phyloP scores from a whole-genome alignment of 2,888 invertebrate species.

The Drosophila seclusa region DNA sequence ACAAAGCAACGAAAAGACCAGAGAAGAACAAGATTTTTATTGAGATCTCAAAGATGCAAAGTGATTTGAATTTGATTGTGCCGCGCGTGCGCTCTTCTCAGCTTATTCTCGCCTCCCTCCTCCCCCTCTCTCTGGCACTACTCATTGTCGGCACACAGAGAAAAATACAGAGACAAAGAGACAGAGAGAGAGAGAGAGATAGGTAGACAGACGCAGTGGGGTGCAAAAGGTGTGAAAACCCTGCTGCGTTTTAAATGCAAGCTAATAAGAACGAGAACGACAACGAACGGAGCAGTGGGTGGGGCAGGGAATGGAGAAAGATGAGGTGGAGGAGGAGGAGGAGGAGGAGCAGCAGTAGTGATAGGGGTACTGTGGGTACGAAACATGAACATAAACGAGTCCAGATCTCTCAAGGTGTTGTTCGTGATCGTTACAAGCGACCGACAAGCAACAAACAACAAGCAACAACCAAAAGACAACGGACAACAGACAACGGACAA shows the following conservation, averaged over 20 bases:
- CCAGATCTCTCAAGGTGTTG: slow-evolving; percentile 35
- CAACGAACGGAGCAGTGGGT: slow-evolving; percentile 4
- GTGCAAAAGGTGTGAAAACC: slow-evolving; percentile 84
- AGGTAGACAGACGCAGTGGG: slow-evolving; percentile 73
- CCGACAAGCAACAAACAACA: slow-evolving; percentile 31
- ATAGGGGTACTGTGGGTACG: background rate
- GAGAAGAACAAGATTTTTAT: slow-evolving; percentile 73
- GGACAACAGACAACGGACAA: slow-evolving; percentile 19
- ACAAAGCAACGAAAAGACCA: slow-evolving; percentile 10
- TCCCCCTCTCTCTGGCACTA: background rate
- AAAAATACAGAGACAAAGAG: background rate
- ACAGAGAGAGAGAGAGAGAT: background rate
- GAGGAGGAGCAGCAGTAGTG: background rate
- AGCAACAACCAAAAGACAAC: slow-evolving; percentile 1
- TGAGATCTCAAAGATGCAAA: slow-evolving; percentile 84
- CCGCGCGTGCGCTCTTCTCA: slow-evolving; percentile 67
- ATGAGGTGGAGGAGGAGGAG: background rate
- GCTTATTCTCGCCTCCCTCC: background rate
- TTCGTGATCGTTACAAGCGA: slow-evolving; percentile 53
- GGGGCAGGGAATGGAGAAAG: background rate
- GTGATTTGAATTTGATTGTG: slow-evolving; percentile 81
- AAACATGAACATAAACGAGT: slow-evolving; percentile 37
- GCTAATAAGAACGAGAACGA: slow-evolving; percentile 80
- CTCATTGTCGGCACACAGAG: slow-evolving; percentile 41
- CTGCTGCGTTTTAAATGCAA: slow-evolving; percentile 84